These are phyloP conservation scores for Drosophila littoralis DNA, from an alignment of 1,140 invertebrate species.

Conservation along the genomic window DNA sequence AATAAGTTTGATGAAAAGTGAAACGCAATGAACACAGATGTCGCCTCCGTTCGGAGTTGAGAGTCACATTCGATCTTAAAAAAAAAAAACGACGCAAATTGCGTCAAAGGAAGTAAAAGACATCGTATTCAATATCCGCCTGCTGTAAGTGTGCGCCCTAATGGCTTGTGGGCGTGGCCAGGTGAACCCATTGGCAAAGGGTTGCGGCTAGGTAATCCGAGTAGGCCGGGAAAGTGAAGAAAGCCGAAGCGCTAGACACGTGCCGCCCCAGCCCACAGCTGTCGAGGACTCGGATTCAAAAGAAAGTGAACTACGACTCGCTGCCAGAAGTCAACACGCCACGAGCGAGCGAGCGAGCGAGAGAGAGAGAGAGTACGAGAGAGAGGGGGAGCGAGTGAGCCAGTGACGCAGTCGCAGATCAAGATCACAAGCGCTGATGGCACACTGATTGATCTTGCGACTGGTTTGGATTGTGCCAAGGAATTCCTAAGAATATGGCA, in stretches of 20 bases:
- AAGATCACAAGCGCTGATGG: conserved; percentile 44
- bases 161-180: conserved; percentile 64
- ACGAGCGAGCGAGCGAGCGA: neutral
- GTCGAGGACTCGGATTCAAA: conserved; percentile 35
- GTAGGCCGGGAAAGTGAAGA: conserved; percentile 52
- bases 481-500: conserved; percentile 73
- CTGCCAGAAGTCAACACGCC: conserved; percentile 28
- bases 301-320: conserved; percentile 58
- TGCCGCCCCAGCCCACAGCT: conserved; percentile 49
- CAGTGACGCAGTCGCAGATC: conserved; percentile 33
- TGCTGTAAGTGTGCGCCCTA: conserved; percentile 69
- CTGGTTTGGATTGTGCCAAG: conserved; percentile 52
- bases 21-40: conserved; percentile 74
- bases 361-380: neutral
- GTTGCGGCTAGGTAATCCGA: conserved; percentile 60
- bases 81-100: conserved; percentile 27
- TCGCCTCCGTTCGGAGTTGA: conserved; percentile 26
- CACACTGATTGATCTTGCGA: conserved; percentile 77
- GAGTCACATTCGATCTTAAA: neutral
- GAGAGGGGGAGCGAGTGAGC: neutral
- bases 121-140: conserved; percentile 76
- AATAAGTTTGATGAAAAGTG: conserved; percentile 81
- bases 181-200: conserved; percentile 10
- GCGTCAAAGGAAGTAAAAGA: conserved; percentile 26
- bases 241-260: conserved; percentile 66